These are phyloP conservation scores for Mormyrus lacerda DNA, from an alignment of 2,113 vertebrate species.

Conservation along the genomic window DNA sequence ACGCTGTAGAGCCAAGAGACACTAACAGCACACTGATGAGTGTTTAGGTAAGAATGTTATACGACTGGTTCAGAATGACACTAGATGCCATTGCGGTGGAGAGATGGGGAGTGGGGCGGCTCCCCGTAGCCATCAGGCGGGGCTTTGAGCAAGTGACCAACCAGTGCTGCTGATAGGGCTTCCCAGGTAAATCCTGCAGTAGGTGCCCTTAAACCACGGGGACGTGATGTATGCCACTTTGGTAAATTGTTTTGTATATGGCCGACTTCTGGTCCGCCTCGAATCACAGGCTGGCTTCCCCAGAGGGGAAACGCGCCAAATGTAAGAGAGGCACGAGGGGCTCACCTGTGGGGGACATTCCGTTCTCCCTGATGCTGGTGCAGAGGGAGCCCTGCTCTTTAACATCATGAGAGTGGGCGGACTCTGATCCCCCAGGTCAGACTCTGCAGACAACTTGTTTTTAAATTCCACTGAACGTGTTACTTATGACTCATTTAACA, in stretches of 20 bases:
- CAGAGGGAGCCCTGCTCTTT: neutral
- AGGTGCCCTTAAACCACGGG: neutral
- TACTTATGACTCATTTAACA: slow-evolving; percentile 15
- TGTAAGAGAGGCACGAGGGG: neutral
- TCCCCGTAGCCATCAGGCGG: neutral
- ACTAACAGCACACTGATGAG: neutral
- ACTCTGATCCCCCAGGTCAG: neutral
- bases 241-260: neutral
- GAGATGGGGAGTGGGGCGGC: neutral
- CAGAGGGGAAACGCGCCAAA: neutral
- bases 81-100: neutral
- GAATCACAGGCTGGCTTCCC: neutral
- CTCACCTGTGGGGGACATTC: neutral
- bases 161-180: neutral
- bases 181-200: neutral
- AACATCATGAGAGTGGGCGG: slow-evolving; percentile 10
- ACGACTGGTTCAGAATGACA: neutral
- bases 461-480: slow-evolving; percentile 15
- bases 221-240: neutral
- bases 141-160: neutral
- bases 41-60: neutral
- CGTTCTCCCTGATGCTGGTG: neutral
- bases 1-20: neutral
- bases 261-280: neutral
- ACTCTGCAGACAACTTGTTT: slow-evolving; percentile 13